phyloP scores from a whole-genome alignment of 2,888 invertebrate species.

The Acronicta psi region DNA sequence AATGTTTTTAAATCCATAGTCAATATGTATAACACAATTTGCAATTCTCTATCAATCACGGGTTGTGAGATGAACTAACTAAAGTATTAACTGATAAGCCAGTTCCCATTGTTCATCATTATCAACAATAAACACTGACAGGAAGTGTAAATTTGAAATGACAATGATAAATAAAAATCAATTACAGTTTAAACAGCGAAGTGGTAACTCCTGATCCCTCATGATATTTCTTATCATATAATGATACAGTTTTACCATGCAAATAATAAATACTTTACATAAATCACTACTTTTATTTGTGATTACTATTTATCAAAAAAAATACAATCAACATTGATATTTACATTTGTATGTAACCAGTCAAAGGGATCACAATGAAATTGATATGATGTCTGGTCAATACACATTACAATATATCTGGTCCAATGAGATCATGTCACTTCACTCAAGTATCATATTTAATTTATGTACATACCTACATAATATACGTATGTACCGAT shows the following conservation, averaged over 20 bases:
- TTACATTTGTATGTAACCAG: conserved; percentile 2
- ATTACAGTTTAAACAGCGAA: conserved; percentile 52
- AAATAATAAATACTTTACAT: neutral
- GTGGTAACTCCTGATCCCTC: conserved; percentile 52
- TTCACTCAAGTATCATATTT: conserved; percentile 41
- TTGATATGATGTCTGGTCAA: conserved; percentile 50
- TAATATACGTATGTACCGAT: too few species aligned
- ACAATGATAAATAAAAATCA: conserved; percentile 41
- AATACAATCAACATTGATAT: conserved; percentile 1
- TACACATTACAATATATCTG: conserved; percentile 20
- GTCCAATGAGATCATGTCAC: conserved; percentile 31
- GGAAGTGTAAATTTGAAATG: conserved; percentile 35
- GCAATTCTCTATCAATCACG: conserved; percentile 7
- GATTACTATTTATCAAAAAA: neutral
- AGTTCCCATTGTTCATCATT: conserved; percentile 35
- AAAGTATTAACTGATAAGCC: conserved; percentile 35
- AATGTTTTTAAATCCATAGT: conserved; percentile 38
- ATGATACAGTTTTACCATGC: neutral
- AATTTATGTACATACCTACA: conserved; percentile 10
- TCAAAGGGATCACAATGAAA: conserved; percentile 37
- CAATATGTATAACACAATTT: conserved; percentile 5
- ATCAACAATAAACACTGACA: conserved; percentile 44
- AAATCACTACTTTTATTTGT: neutral
- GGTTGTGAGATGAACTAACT: conserved; percentile 35
- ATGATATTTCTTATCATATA: conserved; percentile 20